Evolutionary conservation across 92 coral and sea anemone species (phyloP), one percentile per base, ranked within the genome.

Genomic region (Umimayanthus kanabou): DNA sequence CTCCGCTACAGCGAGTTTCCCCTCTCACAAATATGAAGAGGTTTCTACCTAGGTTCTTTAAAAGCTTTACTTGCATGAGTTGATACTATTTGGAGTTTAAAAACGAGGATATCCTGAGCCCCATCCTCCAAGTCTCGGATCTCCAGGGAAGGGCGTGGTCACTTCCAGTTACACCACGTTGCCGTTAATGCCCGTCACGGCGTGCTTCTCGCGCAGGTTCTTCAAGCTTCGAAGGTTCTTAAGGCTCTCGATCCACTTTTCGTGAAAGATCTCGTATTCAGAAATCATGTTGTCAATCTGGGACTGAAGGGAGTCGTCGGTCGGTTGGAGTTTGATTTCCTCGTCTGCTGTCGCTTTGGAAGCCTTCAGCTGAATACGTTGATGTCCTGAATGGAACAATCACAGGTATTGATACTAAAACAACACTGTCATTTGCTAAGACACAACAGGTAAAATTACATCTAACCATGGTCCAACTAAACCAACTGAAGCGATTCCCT

Each of bases 251-350:
- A 96, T 88, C 98, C 98, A 96, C 61, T 92, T 89, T 65, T 93
- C 98, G 61, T 96, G 98, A 79, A 96, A 93, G 75, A 91, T 57
- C 72, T 96, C 96, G 78, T 93, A 95, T 84, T 95, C 94, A 29
- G 93, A 72, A 13, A 96, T 93, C 89, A 95, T 91, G 77, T 89
- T 90, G 67, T 95, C 96, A 25, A 96, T 79, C 81, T 87, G 88
- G 77, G 88, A 89, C 45, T 81, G 90, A 26, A 76, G 91, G 2
- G 93, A 84, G 55, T 89, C 89, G 85, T 92, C 96, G n/a, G 80
- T 73, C 0, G 92, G 92, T 43, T 95, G 96, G 11, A 95, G 90
- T 77, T 91, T 95, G 6, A 93, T 93, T 20, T 93, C 89, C 50
- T 95, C 98, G 29, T 95, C 98, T 53, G 64, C 80, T 11, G 89